Conservation (phyloP, 2,888 invertebrate species). For the Aphelenchoides bicaudatus region DNA sequence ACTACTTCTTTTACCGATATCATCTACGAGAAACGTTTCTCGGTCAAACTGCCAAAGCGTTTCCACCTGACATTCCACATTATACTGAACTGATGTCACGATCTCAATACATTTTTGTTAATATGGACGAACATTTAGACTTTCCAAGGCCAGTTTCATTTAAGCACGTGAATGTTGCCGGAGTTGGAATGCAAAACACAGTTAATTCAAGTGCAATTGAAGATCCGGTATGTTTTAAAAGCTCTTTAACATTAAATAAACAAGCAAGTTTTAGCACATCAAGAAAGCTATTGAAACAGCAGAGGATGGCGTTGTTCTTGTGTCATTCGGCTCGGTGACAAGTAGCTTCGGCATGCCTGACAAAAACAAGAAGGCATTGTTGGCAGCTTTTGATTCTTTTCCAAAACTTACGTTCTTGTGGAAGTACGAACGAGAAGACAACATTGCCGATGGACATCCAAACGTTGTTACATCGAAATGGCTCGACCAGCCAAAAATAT, state of each 20-base stretch:
- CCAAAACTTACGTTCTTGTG: conserved; percentile 27
- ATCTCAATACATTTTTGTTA: conserved; percentile 15
- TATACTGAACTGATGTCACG: not conserved
- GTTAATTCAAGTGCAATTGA: not conserved
- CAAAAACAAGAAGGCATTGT: conserved; percentile 16
- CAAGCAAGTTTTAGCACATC: not conserved
- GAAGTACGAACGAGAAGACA: conserved; percentile 27
- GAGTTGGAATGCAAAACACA: conserved; percentile 11
- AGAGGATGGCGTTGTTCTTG: conserved; percentile 23
- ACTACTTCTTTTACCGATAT: not conserved
- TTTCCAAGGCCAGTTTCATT: conserved; percentile 15
- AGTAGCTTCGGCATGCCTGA: conserved; percentile 17
- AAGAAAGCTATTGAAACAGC: conserved; percentile 10
- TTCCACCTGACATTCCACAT: conserved; percentile 4
- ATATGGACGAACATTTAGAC: conserved; percentile 17
- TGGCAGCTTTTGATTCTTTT: conserved; percentile 22
- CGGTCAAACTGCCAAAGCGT: conserved; percentile 5
- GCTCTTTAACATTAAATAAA: not conserved
- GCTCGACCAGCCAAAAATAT: conserved; percentile 24
- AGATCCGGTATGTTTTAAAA: not conserved
- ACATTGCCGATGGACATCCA: conserved; percentile 11
- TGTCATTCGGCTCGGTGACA: conserved; percentile 41
- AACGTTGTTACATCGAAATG: conserved; percentile 20
- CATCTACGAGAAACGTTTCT: not conserved
- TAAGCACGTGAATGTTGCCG: conserved; percentile 21